Evolutionary conservation across 1,140 invertebrate genomes (phyloP), one percentile per base, ranked within the genome.

Genomic region (Eumeta japonica): DNA sequence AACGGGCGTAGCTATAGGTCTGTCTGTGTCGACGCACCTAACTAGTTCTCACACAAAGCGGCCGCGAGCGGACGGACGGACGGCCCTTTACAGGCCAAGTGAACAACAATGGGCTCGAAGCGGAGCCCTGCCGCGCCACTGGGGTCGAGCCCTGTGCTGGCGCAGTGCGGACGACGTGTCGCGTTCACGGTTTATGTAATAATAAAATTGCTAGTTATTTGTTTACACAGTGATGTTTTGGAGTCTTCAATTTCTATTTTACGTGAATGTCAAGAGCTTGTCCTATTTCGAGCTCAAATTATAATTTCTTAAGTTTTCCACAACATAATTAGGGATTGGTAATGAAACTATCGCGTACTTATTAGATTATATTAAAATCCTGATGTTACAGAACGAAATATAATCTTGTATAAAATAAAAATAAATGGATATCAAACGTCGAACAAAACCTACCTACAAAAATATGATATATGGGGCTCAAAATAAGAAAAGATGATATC

Each of bases 61-160:
- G n/a, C n/a, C n/a, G n/a, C n/a, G n/a, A n/a, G n/a, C n/a, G n/a
- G n/a, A n/a, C n/a, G n/a, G n/a, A n/a, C n/a, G 20, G 20, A 24
- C 20, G 5, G 20, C 20, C 20, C 20, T 24, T 24, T 24, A 24
- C 20, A 24, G 20, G 5, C 20, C 5, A n/a, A 51, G 41, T 49
- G 48, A 50, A 34, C 45, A 49, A 59, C 56, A 55, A 57, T 48
- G 41, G 46, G 31, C 45, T 41, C 48, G 20, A 40, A 42, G 40
- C 20, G 20, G 20, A 24, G 20, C 20, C 20, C 20, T 24, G n/a
- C 20, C 5, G n/a, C n/a, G n/a, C n/a, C n/a, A n/a, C n/a, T n/a
- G n/a, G n/a, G n/a, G n/a, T n/a, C n/a, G n/a, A n/a, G n/a, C n/a
- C n/a, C n/a, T n/a, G n/a, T n/a, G n/a, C n/a, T n/a, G n/a, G n/a